Percentiles rank a stretch among this genome's conserved stretches.
phyloP scores from a whole-genome alignment of 2,797 vertebrate species.

The Oreochromis mossambicus region DNA sequence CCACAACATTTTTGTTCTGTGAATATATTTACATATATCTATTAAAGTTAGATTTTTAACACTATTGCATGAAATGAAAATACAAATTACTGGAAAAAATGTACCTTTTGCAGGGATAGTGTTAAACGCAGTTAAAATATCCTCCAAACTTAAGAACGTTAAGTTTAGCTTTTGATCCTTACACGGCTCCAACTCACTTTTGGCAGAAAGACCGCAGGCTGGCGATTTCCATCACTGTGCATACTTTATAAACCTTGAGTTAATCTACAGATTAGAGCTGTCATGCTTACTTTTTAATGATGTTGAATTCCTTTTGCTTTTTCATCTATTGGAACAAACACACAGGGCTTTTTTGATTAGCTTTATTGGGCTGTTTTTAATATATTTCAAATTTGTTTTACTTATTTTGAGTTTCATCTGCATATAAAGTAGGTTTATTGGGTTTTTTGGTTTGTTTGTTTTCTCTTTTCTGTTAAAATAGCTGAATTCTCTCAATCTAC shows the following conservation, averaged over 20 bases:
- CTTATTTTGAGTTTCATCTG: neutral
- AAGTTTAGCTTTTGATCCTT: neutral
- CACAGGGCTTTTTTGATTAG: neutral
- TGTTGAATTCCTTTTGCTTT: neutral
- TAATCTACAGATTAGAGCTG: slow-evolving; percentile 38
- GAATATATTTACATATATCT: neutral
- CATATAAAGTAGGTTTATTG: neutral
- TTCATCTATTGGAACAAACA: neutral
- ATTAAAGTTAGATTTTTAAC: neutral
- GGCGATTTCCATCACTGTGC: neutral
- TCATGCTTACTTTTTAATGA: slow-evolving; percentile 31
- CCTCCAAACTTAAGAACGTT: neutral
- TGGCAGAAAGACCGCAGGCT: neutral
- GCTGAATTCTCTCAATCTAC: neutral
- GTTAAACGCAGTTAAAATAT: neutral
- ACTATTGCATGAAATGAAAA: neutral
- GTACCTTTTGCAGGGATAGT: neutral
- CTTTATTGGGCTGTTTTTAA: neutral
- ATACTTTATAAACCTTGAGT: neutral
- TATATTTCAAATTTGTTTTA: neutral
- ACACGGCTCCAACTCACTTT: neutral
- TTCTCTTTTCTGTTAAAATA: neutral
- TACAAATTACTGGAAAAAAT: neutral
- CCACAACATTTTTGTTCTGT: neutral
- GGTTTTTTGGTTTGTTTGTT: neutral